Conservation (phyloP, 2,113 vertebrate genomes). For the Ailurus styani region DNA sequence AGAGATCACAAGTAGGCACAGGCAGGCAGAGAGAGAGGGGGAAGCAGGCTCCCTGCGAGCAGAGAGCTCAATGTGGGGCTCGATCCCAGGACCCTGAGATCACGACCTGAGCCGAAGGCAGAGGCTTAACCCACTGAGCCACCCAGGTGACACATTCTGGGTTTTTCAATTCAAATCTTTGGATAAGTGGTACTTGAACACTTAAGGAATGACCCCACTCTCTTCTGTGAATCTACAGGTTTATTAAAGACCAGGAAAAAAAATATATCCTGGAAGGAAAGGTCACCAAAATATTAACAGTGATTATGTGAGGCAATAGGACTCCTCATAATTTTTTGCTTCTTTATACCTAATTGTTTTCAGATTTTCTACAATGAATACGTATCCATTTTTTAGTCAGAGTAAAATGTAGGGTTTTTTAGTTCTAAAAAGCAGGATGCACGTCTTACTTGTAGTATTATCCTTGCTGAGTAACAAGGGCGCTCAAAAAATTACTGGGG, state of each 20-base stretch:
- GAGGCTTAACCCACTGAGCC: no score
- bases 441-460: not conserved
- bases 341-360: not conserved
- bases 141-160: no score
- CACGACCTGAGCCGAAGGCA: no score
- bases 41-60: no score
- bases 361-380: not conserved
- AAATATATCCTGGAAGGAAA: not conserved
- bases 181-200: not conserved
- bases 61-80: no score
- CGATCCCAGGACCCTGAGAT: no score
- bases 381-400: not conserved
- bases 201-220: not conserved
- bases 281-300: not conserved
- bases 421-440: not conserved
- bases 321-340: not conserved
- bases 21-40: no score
- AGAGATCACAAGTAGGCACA: no score
- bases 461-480: not conserved
- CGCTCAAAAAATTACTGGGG: not conserved
- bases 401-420: not conserved
- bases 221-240: not conserved
- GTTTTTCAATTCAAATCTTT: not conserved
- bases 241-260: not conserved
- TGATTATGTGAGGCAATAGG: not conserved